Conservation (phyloP, 1,140 invertebrate species). For the Drosophila pseudoananassae region DNA sequence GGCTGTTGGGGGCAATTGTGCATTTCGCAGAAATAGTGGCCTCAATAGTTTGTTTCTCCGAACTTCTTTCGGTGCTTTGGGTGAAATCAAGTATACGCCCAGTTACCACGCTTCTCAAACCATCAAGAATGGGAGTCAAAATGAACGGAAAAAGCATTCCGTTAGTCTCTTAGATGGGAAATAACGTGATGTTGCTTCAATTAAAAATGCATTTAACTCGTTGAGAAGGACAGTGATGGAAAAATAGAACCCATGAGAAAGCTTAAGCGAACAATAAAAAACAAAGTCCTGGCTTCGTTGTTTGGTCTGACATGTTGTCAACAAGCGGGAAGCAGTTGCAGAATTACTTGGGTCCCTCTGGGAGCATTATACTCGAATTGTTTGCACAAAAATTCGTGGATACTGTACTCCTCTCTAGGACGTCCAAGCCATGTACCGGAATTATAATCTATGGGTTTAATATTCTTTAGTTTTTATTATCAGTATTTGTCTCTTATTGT, state of each 20-base stretch:
- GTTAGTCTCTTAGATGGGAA: not conserved
- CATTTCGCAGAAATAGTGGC: not conserved
- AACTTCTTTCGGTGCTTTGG: not conserved
- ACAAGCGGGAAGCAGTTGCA: constrained; percentile 35
- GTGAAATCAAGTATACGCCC: constrained; percentile 12
- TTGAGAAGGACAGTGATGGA: not conserved
- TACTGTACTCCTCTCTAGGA: not conserved
- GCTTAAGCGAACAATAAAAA: not conserved
- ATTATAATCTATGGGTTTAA: constrained; percentile 15
- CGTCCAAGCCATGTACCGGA: not conserved
- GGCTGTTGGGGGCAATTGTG: not conserved
- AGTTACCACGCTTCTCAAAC: not conserved
- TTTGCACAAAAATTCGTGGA: constrained; percentile 25
- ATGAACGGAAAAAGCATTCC: not conserved
- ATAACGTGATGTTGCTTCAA: constrained; percentile 14
- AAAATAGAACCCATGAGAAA: not conserved
- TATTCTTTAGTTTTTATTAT: constrained; percentile 22
- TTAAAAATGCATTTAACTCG: constrained; percentile 24
- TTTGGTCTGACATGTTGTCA: constrained; percentile 64
- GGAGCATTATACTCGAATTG: constrained; percentile 40
- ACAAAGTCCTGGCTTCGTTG: constrained; percentile 34
- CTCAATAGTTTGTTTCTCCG: not conserved
- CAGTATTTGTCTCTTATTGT: constrained; percentile 7
- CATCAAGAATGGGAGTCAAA: not conserved
- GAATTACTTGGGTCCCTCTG: constrained; percentile 37